Evolutionary conservation across 2,797 vertebrate genomes (phyloP).

Genomic region (Acanthornis magna): DNA sequence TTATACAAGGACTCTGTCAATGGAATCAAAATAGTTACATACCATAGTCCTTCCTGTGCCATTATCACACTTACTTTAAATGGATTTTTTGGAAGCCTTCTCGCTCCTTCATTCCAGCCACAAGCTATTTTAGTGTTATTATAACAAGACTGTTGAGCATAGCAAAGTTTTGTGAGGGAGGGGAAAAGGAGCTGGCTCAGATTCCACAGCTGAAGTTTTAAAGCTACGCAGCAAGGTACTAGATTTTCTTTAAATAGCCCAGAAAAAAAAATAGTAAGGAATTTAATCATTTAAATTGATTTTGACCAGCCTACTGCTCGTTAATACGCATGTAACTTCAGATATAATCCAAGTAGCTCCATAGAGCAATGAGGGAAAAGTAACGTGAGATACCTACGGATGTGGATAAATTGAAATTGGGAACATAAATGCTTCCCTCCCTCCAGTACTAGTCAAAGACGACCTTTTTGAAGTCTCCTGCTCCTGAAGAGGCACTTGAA

Average conservation of each 20-base stretch:
- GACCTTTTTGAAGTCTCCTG: background rate
- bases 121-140: constrained; percentile 13
- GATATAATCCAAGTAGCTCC: background rate
- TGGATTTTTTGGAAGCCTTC: background rate
- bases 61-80: constrained; percentile 41
- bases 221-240: background rate
- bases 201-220: background rate
- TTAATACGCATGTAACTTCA: background rate
- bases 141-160: background rate
- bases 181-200: background rate
- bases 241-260: background rate
- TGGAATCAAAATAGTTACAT: constrained; percentile 1
- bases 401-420: background rate
- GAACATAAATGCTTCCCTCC: background rate
- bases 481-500: background rate
- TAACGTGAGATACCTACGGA: background rate
- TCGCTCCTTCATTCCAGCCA: background rate
- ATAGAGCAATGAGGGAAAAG: background rate
- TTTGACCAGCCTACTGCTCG: background rate
- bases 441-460: background rate
- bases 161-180: background rate
- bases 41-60: background rate
- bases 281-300: background rate
- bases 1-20: background rate
- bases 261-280: background rate